A percentile compares a stretch with the other conserved stretches of the same genome.
These are phyloP conservation scores for Esox lucius DNA, from an alignment of 2,797 vertebrate species.

Conservation along the genomic window DNA sequence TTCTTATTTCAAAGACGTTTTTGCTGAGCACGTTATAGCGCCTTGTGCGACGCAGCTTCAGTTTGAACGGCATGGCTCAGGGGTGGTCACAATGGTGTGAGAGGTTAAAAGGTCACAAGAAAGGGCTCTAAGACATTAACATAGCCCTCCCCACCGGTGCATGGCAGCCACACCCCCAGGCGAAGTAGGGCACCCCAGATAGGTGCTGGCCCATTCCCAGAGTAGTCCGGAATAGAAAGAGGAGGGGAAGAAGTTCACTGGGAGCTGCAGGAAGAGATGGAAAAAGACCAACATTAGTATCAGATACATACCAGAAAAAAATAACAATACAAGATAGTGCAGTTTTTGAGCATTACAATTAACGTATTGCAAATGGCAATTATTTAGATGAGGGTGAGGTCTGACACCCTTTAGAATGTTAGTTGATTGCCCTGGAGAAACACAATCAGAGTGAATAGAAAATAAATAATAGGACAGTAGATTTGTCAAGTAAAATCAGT, in stretches of 20 bases:
- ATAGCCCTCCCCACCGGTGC: conserved; percentile 67
- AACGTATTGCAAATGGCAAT: background rate
- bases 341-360: background rate
- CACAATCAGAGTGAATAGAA: background rate
- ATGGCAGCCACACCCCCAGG: conserved; percentile 61
- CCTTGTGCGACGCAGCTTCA: conserved; percentile 89
- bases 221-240: conserved; percentile 59
- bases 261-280: conserved; percentile 59
- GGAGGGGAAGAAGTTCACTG: conserved; percentile 38
- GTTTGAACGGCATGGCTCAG: conserved; percentile 90
- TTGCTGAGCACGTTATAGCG: conserved; percentile 97
- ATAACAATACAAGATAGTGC: background rate
- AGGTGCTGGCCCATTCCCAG: conserved; percentile 85
- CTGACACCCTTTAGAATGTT: background rate
- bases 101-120: conserved; percentile 7
- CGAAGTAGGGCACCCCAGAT: conserved; percentile 67
- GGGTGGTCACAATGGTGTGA: conserved; percentile 51
- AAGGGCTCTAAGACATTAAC: conserved; percentile 64
- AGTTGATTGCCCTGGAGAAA: background rate
- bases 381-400: background rate
- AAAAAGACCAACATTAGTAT: conserved; percentile 4
- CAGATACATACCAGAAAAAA: background rate
- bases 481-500: background rate
- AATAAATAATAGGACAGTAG: background rate
- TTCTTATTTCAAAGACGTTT: conserved; percentile 95